Percentiles rank a stretch among this genome's conserved stretches.
Conservation (phyloP, 2,888 invertebrate genomes). For the Geophilus truncorum region DNA sequence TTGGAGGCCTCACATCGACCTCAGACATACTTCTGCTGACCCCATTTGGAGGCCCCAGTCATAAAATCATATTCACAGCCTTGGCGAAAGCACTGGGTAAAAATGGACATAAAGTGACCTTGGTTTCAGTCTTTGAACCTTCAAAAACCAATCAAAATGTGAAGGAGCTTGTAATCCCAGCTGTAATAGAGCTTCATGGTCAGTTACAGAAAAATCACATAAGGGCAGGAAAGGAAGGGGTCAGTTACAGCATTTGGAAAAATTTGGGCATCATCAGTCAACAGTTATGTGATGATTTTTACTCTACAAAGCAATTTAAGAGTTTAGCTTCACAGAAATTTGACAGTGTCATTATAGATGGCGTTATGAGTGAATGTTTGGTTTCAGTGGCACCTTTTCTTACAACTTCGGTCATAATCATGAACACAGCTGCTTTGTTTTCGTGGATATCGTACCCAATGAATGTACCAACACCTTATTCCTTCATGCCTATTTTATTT, state of each 20-base stretch:
- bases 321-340: not conserved
- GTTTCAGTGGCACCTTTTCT: not conserved
- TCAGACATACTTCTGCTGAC: not conserved
- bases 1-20: not conserved
- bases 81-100: not conserved
- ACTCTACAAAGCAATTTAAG: not conserved
- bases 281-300: not conserved
- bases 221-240: not conserved
- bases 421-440: not conserved
- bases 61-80: not conserved
- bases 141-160: not conserved
- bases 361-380: not conserved
- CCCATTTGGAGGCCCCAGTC: not conserved
- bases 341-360: not conserved
- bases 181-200: not conserved
- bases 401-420: not conserved
- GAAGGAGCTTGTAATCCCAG: not conserved
- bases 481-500: not conserved
- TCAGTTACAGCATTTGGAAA: not conserved
- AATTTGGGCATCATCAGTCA: not conserved
- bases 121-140: not conserved
- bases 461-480: not conserved
- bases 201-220: not conserved
- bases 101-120: not conserved
- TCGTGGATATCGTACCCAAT: not conserved